Base-by-base conservation (phyloP, 2,888 invertebrate genomes). In the Germaria angustata region DNA sequence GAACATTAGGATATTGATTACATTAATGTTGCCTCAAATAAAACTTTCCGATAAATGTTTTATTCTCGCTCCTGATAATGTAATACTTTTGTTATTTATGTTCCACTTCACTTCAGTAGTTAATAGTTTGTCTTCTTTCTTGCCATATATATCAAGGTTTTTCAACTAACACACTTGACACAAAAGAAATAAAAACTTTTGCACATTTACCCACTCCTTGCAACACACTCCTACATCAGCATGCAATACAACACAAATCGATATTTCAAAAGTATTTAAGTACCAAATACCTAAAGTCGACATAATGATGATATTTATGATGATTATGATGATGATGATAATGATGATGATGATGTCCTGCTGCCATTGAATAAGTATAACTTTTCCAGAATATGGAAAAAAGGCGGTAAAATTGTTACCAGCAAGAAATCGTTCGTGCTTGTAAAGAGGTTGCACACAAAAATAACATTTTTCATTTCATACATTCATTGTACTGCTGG, bases 31-130 rank as follows among this genome's bases (percentile, higher is more conserved):
- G n/a, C n/a, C n/a, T n/a, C n/a, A n/a, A n/a, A n/a, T n/a, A n/a
- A n/a, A n/a, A n/a, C 69, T 80, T 76, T 76, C 41, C 55, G 55
- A 53, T 66, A 80, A 63, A 76, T 69, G 69, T 75, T 69, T 51
- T 69, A 57, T 57, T 36, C 39, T 69, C 65, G 34, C 63, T 53
- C 9, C 34, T 61, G 44, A 46, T 4, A 24, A 6, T 36, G 11
- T 28, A 17, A 36, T 6, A 44, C 7, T 34, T 44, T 22, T 57
- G 36, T 28, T 28, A 28, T 6, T 65, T 57, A 3, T 49, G 28
- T 61, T 61, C 59, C 22, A 49, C 59, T 51, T 68, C 32, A 59
- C 22, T 68, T 68, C 49, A 11, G 20, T 41, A 41, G 20, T 15
- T 24, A 71, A 36, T 55, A 76, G 36, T 57, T 76, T 66, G 17